Base-by-base conservation (phyloP, 2,888 invertebrate species). In the Ischnus inquisitorius region DNA sequence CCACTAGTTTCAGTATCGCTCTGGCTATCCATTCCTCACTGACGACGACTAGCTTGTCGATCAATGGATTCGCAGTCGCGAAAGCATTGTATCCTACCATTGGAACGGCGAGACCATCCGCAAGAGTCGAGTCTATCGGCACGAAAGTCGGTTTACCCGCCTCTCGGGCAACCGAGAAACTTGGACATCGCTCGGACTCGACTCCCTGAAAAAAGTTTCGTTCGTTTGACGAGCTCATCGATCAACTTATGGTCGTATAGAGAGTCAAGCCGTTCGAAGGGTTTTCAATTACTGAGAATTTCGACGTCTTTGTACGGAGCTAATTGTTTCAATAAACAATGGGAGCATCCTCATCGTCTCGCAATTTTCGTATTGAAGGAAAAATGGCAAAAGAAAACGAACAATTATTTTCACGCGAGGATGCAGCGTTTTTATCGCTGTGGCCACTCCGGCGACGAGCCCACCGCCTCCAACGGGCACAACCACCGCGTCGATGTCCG, bases 401-500 rank as follows among this genome's bases (percentile, higher is more conserved):
- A 98, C 98, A 92, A 98, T 98, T 71, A 99, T 96, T 91, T 96
- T 95, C 1, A 97, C 96, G 79, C 96, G 94, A 0, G 98, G 98
- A 83, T 96, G 96, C 10, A 99, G 94, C 14, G 97, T 96, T 93
- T 99, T 99, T 77, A 98, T 95, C 1, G 98, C 98, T 0, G 98
- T 95, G 2, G 98, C 98, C 12, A 98, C 96, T 0, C 99, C 99
- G 0, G 99, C 98, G 74, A 99, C 95, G 1, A 99, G 94, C 0
- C 99, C 99, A 0, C 97, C 98, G n/a, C 98, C 99, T 0, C 99
- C 99, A 0, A 98, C 97, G 0, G 99, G 99, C 16, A 99, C 96
- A 22, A 99, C 95, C 39, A 98, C 96, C 0, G 98, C 98, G 93
- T 99, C 98, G 14, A 98, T 96, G 79, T 97, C 95, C 0, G 96